phyloP scores from a whole-genome alignment of 2,113 vertebrate genomes.

The Dunckerocampus dactyliophorus region DNA sequence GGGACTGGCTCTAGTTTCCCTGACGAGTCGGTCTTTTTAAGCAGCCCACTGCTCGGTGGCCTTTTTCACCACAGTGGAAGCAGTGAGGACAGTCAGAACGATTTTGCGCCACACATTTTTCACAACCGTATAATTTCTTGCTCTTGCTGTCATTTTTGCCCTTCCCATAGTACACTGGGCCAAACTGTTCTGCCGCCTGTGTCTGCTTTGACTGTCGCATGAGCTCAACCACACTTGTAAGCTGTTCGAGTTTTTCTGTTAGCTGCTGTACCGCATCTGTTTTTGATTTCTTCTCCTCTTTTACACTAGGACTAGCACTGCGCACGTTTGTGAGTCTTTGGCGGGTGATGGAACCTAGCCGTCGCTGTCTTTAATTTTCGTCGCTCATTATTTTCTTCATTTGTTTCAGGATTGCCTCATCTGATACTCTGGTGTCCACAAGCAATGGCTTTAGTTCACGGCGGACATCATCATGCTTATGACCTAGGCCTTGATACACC shows the following conservation, averaged over 20 bases:
- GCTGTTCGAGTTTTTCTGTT: constrained; percentile 6
- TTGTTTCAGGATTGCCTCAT: constrained; percentile 10
- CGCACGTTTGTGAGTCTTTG: constrained; percentile 3
- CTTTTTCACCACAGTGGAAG: constrained; percentile 20
- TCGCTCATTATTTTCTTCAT: constrained; percentile 15
- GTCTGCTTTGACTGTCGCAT: constrained; percentile 8
- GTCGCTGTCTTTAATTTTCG: constrained; percentile 12
- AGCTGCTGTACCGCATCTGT: constrained; percentile 4
- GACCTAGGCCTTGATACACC: constrained; percentile 12
- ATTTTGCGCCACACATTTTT: constrained; percentile 4
- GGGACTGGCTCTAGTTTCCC: constrained; percentile 22
- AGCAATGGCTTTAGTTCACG: constrained; percentile 8
- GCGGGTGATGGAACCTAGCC: neutral
- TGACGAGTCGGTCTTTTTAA: neutral
- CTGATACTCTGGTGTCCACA: neutral
- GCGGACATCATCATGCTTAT: constrained; percentile 14
- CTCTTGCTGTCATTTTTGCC: neutral
- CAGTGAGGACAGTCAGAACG: constrained; percentile 10
- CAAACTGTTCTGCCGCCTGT: neutral
- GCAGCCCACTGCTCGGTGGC: constrained; percentile 25
- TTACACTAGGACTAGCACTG: neutral
- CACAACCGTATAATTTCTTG: neutral
- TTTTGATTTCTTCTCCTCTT: neutral
- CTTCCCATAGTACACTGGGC: neutral
- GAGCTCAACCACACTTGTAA: neutral